Conservation (phyloP, 92 coral and sea anemone species). For the Porites rus region DNA sequence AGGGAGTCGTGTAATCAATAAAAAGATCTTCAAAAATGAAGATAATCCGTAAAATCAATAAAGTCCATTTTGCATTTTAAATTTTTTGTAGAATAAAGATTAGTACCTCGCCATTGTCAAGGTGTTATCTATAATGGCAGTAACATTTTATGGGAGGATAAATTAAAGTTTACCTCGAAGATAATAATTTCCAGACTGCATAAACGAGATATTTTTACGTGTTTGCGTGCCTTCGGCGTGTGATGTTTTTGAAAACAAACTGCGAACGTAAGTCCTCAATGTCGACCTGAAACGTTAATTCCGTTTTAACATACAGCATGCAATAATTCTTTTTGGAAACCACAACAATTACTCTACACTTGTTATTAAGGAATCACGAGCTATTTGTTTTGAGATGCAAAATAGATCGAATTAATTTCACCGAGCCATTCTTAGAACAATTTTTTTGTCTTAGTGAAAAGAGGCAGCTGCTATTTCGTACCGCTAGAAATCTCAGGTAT, state of each 20-base stretch:
- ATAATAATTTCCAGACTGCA: no score
- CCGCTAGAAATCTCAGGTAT: not conserved
- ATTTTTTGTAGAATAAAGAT: constrained; percentile 25
- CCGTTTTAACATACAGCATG: not conserved
- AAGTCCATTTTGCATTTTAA: not conserved
- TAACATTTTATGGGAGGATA: no score
- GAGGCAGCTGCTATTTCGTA: constrained; percentile 36
- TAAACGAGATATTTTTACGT: not conserved
- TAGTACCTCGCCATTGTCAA: not conserved
- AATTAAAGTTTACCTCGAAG: no score
- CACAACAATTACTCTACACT: constrained; percentile 43
- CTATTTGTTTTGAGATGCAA: constrained; percentile 53
- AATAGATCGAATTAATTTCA: constrained; percentile 44
- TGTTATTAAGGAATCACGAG: constrained; percentile 38
- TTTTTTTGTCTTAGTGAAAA: not conserved
- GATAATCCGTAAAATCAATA: not conserved
- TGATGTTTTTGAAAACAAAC: not conserved
- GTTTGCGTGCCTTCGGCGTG: not conserved
- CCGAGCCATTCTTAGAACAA: constrained; percentile 9
- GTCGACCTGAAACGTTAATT: not conserved
- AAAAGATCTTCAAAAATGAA: not conserved
- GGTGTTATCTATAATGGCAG: not conserved
- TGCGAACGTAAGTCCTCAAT: not conserved
- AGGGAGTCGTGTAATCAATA: not conserved
- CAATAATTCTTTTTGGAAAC: constrained; percentile 24